A percentile compares a stretch with the other conserved stretches of the same genome.
These are phyloP conservation scores for Chamaea fasciata DNA, from an alignment of 2,113 vertebrate species.

Conservation along the genomic window DNA sequence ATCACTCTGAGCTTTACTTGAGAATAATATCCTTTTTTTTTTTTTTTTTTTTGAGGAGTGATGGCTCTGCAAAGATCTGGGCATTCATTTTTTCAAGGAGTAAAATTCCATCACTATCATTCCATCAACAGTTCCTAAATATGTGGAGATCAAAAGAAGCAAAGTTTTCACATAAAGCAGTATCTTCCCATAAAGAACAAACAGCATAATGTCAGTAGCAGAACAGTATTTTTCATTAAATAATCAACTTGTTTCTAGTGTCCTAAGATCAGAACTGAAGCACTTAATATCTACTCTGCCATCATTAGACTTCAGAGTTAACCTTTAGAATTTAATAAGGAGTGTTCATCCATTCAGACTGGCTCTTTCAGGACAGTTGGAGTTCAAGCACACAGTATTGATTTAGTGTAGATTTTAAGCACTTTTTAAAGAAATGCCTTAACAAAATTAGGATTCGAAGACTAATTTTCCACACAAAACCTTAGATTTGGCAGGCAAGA, in stretches of 20 bases:
- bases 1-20: neutral
- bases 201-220: neutral
- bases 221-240: neutral
- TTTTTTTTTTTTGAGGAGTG: neutral
- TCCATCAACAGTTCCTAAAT: neutral
- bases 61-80: neutral
- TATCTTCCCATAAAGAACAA: neutral
- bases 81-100: neutral
- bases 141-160: neutral
- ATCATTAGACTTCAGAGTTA: neutral
- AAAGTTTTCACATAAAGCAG: neutral
- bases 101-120: neutral
- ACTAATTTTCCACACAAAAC: neutral
- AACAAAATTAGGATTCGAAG: neutral
- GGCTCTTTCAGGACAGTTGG: neutral
- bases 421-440: rapidly evolving
- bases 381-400: neutral
- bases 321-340: neutral
- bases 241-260: neutral
- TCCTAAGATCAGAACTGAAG: neutral
- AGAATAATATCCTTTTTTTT: neutral
- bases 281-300: neutral
- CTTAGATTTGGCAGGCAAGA: neutral
- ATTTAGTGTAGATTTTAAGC: neutral
- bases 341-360: neutral